Conservation (phyloP, 2,113 vertebrate species). For the Erinaceus europaeus region DNA sequence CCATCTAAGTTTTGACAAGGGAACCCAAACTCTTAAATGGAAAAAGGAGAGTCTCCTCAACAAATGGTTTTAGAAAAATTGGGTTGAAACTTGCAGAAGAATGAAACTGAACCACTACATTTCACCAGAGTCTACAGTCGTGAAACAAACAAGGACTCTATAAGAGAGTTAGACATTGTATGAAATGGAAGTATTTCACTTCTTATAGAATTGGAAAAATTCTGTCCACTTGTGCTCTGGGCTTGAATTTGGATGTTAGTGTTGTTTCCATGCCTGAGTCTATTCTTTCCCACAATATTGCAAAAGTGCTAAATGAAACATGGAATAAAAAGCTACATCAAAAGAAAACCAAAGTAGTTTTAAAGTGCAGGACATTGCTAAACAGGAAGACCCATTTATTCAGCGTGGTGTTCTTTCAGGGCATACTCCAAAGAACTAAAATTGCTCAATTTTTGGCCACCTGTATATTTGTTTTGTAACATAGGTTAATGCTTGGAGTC, state of each 20-base stretch:
- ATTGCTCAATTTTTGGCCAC: background rate
- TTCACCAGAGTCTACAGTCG: too few relatives aligned
- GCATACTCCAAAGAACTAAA: conserved; percentile 16
- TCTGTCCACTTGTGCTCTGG: background rate
- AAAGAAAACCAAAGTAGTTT: background rate
- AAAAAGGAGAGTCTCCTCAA: too few relatives aligned
- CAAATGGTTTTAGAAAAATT: too few relatives aligned
- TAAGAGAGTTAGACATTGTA: background rate
- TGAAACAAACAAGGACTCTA: background rate
- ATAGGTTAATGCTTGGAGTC: background rate
- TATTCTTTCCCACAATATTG: background rate
- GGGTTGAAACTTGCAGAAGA: too few relatives aligned
- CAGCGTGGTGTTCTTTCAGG: background rate
- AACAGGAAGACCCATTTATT: background rate
- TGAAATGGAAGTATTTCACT: background rate
- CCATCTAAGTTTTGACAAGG: too few relatives aligned
- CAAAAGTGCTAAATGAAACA: background rate
- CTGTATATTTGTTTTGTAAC: background rate
- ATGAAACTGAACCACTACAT: too few relatives aligned
- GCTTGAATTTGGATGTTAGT: background rate
- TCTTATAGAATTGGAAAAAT: background rate
- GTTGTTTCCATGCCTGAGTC: background rate
- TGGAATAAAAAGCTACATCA: background rate
- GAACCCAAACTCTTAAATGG: too few relatives aligned
- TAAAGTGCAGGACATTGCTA: conserved; percentile 1